Percentiles rank a stretch among this genome's conserved stretches.
Conservation (phyloP, 1,140 invertebrate genomes). For the Dreissena polymorpha region DNA sequence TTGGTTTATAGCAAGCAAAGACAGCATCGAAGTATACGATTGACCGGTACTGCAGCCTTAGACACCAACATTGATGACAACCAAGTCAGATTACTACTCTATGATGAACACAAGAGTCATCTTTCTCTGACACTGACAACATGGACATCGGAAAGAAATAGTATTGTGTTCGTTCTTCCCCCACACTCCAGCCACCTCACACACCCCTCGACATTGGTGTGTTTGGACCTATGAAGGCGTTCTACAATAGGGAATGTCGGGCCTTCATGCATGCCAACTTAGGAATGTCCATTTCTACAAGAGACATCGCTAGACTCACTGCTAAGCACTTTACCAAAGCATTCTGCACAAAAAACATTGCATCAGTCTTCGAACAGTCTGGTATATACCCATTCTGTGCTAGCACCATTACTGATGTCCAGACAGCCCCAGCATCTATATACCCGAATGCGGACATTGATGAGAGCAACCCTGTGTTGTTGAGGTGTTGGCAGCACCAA, state of each 20-base stretch:
- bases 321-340: slow-evolving; percentile 1
- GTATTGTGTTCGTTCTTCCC: slow-evolving; percentile 59
- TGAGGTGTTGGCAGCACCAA: too few species aligned
- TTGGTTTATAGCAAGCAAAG: slow-evolving; percentile 23
- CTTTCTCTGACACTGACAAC: slow-evolving; percentile 24
- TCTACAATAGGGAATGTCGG: slow-evolving; percentile 33
- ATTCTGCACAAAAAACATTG: slow-evolving; percentile 3
- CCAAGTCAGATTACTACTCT: slow-evolving; percentile 71
- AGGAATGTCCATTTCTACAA: slow-evolving; percentile 1
- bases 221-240: slow-evolving; percentile 60
- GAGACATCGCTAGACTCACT: slow-evolving; percentile 27
- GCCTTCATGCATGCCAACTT: background rate
- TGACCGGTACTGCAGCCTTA: slow-evolving; percentile 27
- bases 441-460: too few species aligned
- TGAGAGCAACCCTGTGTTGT: too few species aligned
- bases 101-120: slow-evolving; percentile 77
- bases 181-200: slow-evolving; percentile 59
- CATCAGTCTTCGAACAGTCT: background rate
- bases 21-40: slow-evolving; percentile 10
- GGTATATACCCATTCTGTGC: slow-evolving; percentile 7
- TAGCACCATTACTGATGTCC: too few species aligned
- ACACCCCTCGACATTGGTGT: slow-evolving; percentile 57
- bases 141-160: slow-evolving; percentile 46
- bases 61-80: slow-evolving; percentile 15
- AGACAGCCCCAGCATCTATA: too few species aligned